These are phyloP conservation scores for Drosophila bipectinata DNA, from an alignment of 1,140 invertebrate species.

Conservation along the genomic window DNA sequence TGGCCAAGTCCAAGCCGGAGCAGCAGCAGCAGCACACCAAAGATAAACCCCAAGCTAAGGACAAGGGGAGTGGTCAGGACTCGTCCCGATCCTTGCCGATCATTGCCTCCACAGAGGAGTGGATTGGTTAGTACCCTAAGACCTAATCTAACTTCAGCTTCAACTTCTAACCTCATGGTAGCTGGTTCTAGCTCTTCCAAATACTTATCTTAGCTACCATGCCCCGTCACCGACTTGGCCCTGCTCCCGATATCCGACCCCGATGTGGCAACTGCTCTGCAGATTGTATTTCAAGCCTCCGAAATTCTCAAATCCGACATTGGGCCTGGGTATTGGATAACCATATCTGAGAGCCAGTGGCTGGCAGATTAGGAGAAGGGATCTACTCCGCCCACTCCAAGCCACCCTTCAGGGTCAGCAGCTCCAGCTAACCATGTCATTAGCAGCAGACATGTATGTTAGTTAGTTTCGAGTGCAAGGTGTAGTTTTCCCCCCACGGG, in stretches of 20 bases:
- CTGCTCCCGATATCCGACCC: conserved; percentile 34
- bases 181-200: conserved; percentile 11
- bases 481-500: conserved; percentile 8
- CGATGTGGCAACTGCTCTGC: conserved; percentile 30
- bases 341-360: too few relatives aligned
- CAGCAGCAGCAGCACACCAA: conserved; percentile 34
- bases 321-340: conserved; percentile 34
- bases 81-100: conserved; percentile 44
- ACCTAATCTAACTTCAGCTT: too few relatives aligned
- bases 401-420: conserved; percentile 22
- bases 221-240: conserved; percentile 20
- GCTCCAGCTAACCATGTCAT: conserved; percentile 39
- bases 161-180: neutral
- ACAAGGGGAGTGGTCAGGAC: conserved; percentile 13
- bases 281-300: conserved; percentile 28
- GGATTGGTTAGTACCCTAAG: conserved; percentile 74
- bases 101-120: conserved; percentile 66
- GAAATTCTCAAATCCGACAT: conserved; percentile 19
- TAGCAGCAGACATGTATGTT: conserved; percentile 18
- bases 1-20: conserved; percentile 30
- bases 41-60: conserved; percentile 46
- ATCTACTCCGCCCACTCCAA: conserved; percentile 4
- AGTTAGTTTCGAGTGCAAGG: neutral
- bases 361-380: conserved; percentile 35
- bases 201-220: neutral